These are phyloP conservation scores for Stratiolaelaps scimitus DNA, from an alignment of 1,140 invertebrate genomes.

Conservation along the genomic window DNA sequence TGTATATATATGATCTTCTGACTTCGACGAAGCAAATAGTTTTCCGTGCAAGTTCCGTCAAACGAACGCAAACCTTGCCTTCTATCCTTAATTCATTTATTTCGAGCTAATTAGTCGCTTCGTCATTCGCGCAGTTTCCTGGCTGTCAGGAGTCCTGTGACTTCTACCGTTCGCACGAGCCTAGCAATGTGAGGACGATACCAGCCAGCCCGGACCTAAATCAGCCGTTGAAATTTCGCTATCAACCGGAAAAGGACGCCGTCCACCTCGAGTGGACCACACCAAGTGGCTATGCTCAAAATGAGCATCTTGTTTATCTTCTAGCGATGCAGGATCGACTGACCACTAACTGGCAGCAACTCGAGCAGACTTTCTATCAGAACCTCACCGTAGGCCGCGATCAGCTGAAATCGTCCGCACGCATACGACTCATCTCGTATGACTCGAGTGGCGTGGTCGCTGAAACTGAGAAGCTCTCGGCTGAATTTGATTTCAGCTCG, in stretches of 20 bases:
- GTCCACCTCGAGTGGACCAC: neutral
- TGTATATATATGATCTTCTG: too few species aligned
- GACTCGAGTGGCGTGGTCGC: conserved; percentile 5
- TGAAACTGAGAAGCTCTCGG: neutral
- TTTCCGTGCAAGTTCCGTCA: too few species aligned
- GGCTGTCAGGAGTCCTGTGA: conserved; percentile 19
- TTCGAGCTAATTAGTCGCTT: too few species aligned
- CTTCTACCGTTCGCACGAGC: conserved; percentile 3
- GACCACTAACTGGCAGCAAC: neutral
- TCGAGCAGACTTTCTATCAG: conserved; percentile 9
- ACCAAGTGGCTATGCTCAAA: neutral
- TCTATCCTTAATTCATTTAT: too few species aligned
- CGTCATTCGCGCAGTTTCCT: neutral
- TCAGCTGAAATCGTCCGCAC: neutral
- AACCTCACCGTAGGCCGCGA: neutral
- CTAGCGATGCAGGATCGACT: neutral
- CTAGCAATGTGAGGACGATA: neutral
- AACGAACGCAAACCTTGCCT: too few species aligned
- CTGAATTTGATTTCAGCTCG: neutral
- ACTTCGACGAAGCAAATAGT: too few species aligned
- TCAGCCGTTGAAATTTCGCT: neutral
- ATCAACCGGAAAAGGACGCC: neutral
- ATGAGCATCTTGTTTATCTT: conserved; percentile 8
- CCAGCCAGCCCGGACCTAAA: neutral
- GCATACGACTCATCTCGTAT: conserved; percentile 1